Conservation (phyloP, 1,140 invertebrate species). For the Philotrypesis tridentata region DNA sequence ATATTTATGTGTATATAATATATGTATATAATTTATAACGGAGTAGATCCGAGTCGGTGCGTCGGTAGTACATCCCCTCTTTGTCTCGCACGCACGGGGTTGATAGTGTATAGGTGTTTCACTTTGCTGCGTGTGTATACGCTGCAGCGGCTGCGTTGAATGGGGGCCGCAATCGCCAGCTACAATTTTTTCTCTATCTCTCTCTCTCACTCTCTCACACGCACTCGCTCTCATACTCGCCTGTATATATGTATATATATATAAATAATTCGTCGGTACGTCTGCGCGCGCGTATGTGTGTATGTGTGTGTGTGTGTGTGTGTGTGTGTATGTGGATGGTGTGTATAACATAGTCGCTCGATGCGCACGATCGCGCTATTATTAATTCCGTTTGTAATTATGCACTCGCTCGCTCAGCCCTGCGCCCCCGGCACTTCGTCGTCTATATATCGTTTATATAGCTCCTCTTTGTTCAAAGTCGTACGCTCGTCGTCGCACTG, state of each 20-base stretch:
- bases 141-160: too few species aligned
- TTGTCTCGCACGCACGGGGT: not conserved
- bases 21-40: slow-evolving; percentile 24
- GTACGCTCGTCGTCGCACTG: slow-evolving; percentile 18
- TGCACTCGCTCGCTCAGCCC: slow-evolving; percentile 1
- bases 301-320: too few species aligned
- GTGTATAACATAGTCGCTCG: not conserved
- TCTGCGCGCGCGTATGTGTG: too few species aligned
- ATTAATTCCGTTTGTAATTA: not conserved
- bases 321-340: too few species aligned
- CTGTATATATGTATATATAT: too few species aligned
- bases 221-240: not conserved
- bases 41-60: slow-evolving; percentile 7
- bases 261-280: not conserved
- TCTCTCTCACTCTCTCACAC: not conserved
- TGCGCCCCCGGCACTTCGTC: slow-evolving; percentile 22
- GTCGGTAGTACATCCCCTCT: not conserved
- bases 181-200: not conserved
- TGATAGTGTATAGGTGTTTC: not conserved
- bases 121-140: not conserved
- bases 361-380: not conserved
- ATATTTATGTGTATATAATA: too few species aligned
- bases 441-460: too few species aligned
- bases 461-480: too few species aligned
- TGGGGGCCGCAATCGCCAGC: not conserved